A percentile compares a stretch with the other conserved stretches of the same genome.
These are phyloP conservation scores for Sinocyclocheilus anophthalmus DNA, from an alignment of 2,113 vertebrate genomes.

Conservation along the genomic window DNA sequence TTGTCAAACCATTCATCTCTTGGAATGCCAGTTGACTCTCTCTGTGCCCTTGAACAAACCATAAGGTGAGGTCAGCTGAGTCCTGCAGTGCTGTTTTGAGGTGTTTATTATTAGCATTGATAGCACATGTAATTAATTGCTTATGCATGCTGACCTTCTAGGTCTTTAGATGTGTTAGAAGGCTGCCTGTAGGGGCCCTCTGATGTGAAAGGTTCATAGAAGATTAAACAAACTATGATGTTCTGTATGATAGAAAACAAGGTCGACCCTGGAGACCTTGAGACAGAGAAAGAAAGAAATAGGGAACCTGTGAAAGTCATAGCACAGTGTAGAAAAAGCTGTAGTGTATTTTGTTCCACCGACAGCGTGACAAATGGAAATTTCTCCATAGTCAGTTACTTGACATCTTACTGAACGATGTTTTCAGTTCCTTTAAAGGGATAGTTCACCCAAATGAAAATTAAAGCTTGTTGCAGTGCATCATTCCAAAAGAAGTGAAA, in stretches of 20 bases:
- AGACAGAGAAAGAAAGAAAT: constrained; percentile 38
- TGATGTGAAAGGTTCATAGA: constrained; percentile 65
- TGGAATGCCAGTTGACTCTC: constrained; percentile 51
- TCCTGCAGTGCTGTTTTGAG: constrained; percentile 47
- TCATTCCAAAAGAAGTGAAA: too few relatives aligned
- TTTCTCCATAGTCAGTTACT: not conserved
- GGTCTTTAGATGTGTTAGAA: constrained; percentile 61
- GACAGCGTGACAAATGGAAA: constrained; percentile 2
- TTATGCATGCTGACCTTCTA: constrained; percentile 63
- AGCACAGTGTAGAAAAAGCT: not conserved
- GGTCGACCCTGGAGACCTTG: constrained; percentile 50
- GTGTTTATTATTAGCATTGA: constrained; percentile 76
- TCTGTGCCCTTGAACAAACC: constrained; percentile 67
- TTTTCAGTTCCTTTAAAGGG: not conserved
- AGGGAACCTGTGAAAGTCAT: not conserved
- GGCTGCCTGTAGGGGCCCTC: constrained; percentile 53
- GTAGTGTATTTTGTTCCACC: constrained; percentile 5
- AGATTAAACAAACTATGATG: constrained; percentile 68
- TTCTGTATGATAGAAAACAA: constrained; percentile 63
- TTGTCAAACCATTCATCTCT: constrained; percentile 67
- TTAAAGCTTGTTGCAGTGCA: too few relatives aligned
- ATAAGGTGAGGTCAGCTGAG: constrained; percentile 61
- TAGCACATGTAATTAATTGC: constrained; percentile 74
- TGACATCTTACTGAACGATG: not conserved
- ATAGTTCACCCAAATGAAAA: too few relatives aligned